Base-by-base conservation (phyloP, 2,113 vertebrate genomes). In the Varanus komodoensis region DNA sequence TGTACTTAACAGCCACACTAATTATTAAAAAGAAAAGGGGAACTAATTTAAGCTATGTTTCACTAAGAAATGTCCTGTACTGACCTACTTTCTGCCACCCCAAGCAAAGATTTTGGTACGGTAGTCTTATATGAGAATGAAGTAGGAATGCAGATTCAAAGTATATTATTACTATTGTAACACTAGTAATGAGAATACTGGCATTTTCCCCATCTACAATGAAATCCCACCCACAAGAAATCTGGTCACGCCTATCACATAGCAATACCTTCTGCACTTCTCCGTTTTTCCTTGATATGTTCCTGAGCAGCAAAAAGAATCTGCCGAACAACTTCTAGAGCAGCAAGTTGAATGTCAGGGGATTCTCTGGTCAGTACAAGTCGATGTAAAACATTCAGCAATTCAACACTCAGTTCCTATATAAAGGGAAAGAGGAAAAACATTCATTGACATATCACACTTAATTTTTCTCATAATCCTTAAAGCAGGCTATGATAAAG, bases 331-430 rank as follows among this genome's bases (percentile, higher is more conserved):
- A 99, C 96, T 94, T 98, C 98, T 90, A 99, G 94, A 87, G 98
- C 98, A 67, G 98, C 97, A 80, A 98, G 92, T 69, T 99, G 99
- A 92, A 99, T 96, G 17, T 93, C 97, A 68, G 96, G 95, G 0
- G 98, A 98, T 93, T 99, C 99, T 90, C 99, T 97, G 64, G 98
- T 99, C 95, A 99, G 95, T 95, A 99, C 97, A 82, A 99, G 96
- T 83, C 99, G 97, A 96, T 99, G 99, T 52, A 99, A 95, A 86
- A 99, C 98, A 81, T 97, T 98, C 93, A 99, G 95, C 87, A 99
- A 96, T 96, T 99, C 99, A 68, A 98, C 98, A 68, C 98, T 97
- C 95, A 99, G 95, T n/a, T 97, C 97, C 98, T 99, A 91, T 27
- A 80, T 80, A 0, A 77, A 96, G 88, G 93, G 93, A 96, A 91